These are phyloP conservation scores for Anguilla pacifica DNA, from an alignment of 2,797 vertebrate genomes.

Conservation along the genomic window DNA sequence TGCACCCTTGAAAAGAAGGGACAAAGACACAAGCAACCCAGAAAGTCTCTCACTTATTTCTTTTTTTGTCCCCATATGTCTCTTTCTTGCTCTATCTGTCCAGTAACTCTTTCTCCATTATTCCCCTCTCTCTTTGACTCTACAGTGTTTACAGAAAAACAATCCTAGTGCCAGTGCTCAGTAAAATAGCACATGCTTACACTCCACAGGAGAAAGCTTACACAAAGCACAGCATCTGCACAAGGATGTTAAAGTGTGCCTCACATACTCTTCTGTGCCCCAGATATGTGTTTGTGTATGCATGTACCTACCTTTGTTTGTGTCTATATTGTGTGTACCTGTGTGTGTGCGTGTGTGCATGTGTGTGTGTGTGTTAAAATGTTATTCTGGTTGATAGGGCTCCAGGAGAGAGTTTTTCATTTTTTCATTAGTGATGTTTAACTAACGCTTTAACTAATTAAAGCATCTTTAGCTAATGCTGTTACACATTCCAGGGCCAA, in stretches of 20 bases:
- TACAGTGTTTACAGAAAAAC: background rate
- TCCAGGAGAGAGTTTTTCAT: background rate
- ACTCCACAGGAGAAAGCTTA: background rate
- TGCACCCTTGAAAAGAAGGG: background rate
- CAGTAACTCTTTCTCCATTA: background rate
- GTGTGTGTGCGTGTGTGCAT: conserved; percentile 30
- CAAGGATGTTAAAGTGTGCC: background rate
- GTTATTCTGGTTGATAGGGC: background rate
- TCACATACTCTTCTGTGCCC: background rate
- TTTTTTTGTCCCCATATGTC: background rate
- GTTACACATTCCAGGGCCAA: background rate
- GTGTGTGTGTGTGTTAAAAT: background rate
- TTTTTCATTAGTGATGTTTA: too few species aligned
- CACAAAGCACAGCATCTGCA: background rate
- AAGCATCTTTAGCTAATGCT: background rate
- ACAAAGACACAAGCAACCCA: background rate
- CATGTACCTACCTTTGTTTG: conserved; percentile 40
- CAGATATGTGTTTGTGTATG: conserved; percentile 33
- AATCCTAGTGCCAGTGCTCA: background rate
- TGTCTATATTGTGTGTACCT: background rate
- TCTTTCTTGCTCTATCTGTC: background rate
- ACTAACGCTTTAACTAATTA: background rate
- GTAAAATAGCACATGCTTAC: background rate
- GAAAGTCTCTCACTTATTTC: background rate
- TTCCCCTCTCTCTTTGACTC: background rate